These are phyloP conservation scores for Phasianus colchicus DNA, from an alignment of 2,113 vertebrate species.

Conservation along the genomic window DNA sequence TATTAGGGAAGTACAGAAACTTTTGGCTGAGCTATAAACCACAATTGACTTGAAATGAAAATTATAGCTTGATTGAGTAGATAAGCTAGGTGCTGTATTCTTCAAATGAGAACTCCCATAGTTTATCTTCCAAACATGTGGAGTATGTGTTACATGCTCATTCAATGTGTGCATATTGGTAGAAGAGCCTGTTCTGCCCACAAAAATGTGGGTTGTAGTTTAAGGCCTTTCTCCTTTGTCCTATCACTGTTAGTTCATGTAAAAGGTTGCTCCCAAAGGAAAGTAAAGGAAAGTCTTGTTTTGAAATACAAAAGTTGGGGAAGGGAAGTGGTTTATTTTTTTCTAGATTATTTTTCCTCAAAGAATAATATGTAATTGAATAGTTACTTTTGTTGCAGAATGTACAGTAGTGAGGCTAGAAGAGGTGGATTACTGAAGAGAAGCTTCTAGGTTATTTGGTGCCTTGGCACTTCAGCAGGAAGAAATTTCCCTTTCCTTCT, in stretches of 20 bases:
- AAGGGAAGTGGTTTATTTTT: rapidly evolving
- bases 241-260: too few species aligned
- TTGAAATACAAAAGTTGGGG: neutral
- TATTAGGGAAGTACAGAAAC: neutral
- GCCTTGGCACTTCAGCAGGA: neutral
- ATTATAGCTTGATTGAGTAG: neutral
- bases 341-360: neutral
- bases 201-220: neutral
- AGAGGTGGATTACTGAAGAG: neutral
- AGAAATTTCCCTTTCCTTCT: neutral
- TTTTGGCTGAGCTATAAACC: neutral
- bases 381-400: neutral
- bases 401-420: neutral
- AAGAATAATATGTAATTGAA: neutral
- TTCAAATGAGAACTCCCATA: neutral
- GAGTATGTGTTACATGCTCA: neutral
- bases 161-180: neutral
- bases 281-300: neutral
- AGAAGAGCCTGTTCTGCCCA: neutral
- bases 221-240: too few species aligned
- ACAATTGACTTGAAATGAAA: neutral
- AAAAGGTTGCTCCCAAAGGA: neutral
- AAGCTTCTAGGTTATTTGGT: neutral
- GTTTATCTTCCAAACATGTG: neutral
- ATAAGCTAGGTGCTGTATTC: neutral